A percentile compares a stretch with the other conserved stretches of the same genome.
phyloP scores from a whole-genome alignment of 2,797 vertebrate genomes.

The Leptoclinus maculatus region DNA sequence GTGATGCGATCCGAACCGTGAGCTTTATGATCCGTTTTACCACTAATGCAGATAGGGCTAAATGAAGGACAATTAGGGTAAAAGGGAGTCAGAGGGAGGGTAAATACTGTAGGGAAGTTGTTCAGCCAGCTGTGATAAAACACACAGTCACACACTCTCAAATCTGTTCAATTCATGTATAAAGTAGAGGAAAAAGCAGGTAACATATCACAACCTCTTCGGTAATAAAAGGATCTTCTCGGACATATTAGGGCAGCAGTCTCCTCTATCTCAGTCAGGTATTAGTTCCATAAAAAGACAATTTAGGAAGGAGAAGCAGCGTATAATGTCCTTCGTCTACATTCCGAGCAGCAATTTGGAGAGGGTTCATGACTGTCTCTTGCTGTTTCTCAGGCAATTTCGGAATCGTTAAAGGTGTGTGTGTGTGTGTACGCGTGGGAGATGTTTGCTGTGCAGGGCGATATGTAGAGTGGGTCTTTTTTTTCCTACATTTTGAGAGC shows the following conservation, averaged over 20 bases:
- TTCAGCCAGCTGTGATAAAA: neutral
- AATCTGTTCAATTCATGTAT: constrained; percentile 9
- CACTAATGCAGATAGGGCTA: neutral
- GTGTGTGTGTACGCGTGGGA: neutral
- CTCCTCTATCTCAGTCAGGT: constrained; percentile 27
- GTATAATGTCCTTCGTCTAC: constrained; percentile 37
- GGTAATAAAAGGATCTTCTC: constrained; percentile 13
- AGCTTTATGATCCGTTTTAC: no score
- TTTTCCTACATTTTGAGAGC: neutral
- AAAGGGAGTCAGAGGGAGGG: neutral
- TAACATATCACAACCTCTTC: constrained; percentile 17
- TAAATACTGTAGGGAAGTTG: neutral
- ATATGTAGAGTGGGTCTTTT: neutral
- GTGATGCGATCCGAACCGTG: no score
- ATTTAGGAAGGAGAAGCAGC: constrained; percentile 42
- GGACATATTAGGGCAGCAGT: neutral
- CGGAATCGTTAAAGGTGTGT: constrained; percentile 21
- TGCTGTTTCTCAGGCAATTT: constrained; percentile 48
- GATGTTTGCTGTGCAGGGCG: neutral
- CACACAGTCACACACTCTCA: neutral
- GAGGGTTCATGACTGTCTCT: constrained; percentile 38
- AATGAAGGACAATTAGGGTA: neutral
- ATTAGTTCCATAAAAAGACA: constrained; percentile 56
- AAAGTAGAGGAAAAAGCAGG: constrained; percentile 8
- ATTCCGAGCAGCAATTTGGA: constrained; percentile 36